Percentiles rank a stretch among this genome's conserved stretches.
phyloP scores from a whole-genome alignment of 2,113 vertebrate genomes.

The Cygnus buccinator region DNA sequence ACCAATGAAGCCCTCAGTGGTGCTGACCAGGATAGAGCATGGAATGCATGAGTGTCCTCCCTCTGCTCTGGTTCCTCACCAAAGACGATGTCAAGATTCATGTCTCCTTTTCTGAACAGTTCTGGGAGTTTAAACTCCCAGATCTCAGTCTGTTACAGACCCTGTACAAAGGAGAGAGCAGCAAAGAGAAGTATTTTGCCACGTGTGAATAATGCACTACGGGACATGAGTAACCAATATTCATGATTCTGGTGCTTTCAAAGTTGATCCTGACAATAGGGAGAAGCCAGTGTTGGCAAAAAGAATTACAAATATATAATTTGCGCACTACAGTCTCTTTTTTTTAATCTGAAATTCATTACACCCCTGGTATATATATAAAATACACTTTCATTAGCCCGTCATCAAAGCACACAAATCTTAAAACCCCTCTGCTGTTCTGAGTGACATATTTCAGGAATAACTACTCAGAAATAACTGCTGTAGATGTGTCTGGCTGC shows the following conservation, averaged over 20 bases:
- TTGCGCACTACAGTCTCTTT: not conserved
- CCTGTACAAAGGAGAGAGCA: not conserved
- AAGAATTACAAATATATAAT: slow-evolving; percentile 16
- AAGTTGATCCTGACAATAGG: not conserved
- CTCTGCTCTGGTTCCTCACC: not conserved
- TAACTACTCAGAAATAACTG: slow-evolving; percentile 66
- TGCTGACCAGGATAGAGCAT: not conserved
- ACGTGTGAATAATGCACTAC: not conserved
- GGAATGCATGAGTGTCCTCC: not conserved
- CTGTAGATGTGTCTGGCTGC: slow-evolving; percentile 71
- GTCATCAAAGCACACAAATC: slow-evolving; percentile 49
- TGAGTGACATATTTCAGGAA: slow-evolving; percentile 65
- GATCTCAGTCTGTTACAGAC: not conserved
- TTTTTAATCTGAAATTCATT: slow-evolving; percentile 23
- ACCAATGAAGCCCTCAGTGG: not conserved
- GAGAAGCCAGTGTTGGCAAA: slow-evolving; percentile 26
- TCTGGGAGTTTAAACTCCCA: not conserved
- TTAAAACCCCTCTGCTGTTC: slow-evolving; percentile 48
- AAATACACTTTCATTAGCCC: slow-evolving; percentile 56
- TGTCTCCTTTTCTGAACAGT: not conserved
- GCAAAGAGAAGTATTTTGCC: not conserved
- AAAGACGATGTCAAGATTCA: not conserved
- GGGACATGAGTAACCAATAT: rapidly evolving
- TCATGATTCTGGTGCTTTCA: not conserved
- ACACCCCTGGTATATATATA: not conserved